These are phyloP conservation scores for Pongo pygmaeus DNA, from an alignment of 2,113 vertebrate species.

Conservation along the genomic window DNA sequence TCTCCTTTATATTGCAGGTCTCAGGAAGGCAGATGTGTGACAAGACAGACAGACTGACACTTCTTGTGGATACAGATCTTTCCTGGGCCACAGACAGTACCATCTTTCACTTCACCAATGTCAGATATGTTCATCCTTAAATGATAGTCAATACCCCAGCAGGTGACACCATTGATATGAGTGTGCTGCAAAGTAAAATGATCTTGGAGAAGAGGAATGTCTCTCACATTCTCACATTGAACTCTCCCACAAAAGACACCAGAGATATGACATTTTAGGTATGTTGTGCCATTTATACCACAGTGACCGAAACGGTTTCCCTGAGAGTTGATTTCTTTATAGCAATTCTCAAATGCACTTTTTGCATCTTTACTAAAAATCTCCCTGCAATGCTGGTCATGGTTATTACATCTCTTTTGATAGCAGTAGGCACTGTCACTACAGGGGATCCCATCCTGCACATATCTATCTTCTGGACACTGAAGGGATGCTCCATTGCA, in stretches of 20 bases:
- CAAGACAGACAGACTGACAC: slow-evolving; percentile 48
- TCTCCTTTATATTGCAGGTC: slow-evolving; percentile 72
- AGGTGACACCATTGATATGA: not conserved
- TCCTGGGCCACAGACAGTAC: slow-evolving; percentile 55
- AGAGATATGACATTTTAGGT: slow-evolving; percentile 47
- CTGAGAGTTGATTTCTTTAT: slow-evolving; percentile 62
- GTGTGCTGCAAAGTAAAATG: not conserved
- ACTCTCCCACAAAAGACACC: slow-evolving; percentile 68
- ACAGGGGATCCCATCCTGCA: slow-evolving; percentile 68
- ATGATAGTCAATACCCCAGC: not conserved
- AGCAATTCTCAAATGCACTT: slow-evolving; percentile 65
- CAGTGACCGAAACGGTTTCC: slow-evolving; percentile 71
- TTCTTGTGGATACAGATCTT: slow-evolving; percentile 62
- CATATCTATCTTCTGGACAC: slow-evolving; percentile 66
- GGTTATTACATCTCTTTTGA: slow-evolving; percentile 54
- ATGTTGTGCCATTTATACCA: slow-evolving; percentile 10
- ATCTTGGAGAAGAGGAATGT: not conserved
- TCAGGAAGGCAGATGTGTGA: slow-evolving; percentile 48
- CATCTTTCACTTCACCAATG: slow-evolving; percentile 51
- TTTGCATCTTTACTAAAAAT: slow-evolving; percentile 69
- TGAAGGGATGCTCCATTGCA: slow-evolving; percentile 64
- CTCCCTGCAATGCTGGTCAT: slow-evolving; percentile 52
- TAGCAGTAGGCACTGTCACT: slow-evolving; percentile 55
- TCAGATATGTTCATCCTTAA: not conserved
- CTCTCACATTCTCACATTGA: slow-evolving; percentile 65